Conservation (phyloP, 1,140 invertebrate genomes). For the Drosophila elegans region DNA sequence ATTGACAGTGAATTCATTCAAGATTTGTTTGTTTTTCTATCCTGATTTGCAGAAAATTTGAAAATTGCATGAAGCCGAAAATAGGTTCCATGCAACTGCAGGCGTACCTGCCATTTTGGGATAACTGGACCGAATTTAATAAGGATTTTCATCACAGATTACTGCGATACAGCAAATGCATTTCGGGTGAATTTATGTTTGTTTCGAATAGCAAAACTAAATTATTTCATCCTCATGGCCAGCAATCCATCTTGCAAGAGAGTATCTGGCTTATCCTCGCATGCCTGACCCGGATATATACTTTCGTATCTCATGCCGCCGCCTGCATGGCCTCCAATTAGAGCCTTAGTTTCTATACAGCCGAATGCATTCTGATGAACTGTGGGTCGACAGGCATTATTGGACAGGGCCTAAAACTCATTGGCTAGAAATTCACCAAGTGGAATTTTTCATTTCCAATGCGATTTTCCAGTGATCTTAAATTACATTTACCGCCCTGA, state of each 20-base stretch:
- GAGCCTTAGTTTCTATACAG: neutral
- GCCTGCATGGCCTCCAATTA: conserved; percentile 55
- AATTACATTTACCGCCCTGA: conserved; percentile 64
- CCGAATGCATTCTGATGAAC: conserved; percentile 5
- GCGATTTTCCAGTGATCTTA: conserved; percentile 60
- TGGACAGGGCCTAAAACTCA: conserved; percentile 16
- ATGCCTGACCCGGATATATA: conserved; percentile 47
- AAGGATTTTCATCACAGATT: conserved; percentile 47
- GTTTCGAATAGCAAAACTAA: conserved; percentile 32
- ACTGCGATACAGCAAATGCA: conserved; percentile 13
- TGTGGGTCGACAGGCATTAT: conserved; percentile 9
- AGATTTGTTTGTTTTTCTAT: conserved; percentile 31
- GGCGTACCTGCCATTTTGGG: neutral
- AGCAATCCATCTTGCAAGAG: conserved; percentile 11
- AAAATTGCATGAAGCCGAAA: conserved; percentile 50
- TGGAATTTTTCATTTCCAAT: conserved; percentile 66
- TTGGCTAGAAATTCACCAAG: conserved; percentile 44
- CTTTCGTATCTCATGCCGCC: conserved; percentile 37
- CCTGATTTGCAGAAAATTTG: conserved; percentile 37
- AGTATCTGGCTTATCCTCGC: conserved; percentile 39
- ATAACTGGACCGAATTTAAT: conserved; percentile 27
- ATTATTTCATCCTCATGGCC: conserved; percentile 31
- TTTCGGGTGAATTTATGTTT: conserved; percentile 28
- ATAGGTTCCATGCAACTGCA: conserved; percentile 26
- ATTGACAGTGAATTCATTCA: conserved; percentile 37